Conservation (phyloP, 1,140 invertebrate genomes). For the Pectinophora gossypiella region DNA sequence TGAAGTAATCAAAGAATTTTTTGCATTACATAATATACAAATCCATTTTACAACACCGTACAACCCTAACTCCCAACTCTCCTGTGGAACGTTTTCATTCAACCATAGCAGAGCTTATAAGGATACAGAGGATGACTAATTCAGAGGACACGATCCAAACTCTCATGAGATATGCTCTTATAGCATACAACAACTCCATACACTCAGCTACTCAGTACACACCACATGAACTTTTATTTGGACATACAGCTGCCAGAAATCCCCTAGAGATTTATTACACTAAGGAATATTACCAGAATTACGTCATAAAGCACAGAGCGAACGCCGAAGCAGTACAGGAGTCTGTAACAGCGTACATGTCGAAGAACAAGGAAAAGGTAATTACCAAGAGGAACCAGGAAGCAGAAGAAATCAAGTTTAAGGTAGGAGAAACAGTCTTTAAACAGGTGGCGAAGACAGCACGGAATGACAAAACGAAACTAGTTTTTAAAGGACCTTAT, state of each 20-base stretch:
- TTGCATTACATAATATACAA: constrained; percentile 33
- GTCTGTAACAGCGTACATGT: constrained; percentile 9
- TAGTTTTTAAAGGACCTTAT: constrained; percentile 29
- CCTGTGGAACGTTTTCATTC: constrained; percentile 32
- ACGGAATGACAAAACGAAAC: constrained; percentile 24
- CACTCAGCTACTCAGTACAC: constrained; percentile 22
- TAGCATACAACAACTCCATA: constrained; percentile 25
- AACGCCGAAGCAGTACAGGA: constrained; percentile 20
- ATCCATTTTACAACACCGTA: constrained; percentile 40
- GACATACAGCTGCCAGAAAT: constrained; percentile 16
- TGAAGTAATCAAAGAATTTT: constrained; percentile 21
- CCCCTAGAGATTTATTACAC: constrained; percentile 2
- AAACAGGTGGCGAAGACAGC: constrained; percentile 29
- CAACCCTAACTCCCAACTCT: constrained; percentile 41
- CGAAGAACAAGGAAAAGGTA: constrained; percentile 25
- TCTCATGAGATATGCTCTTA: constrained; percentile 25
- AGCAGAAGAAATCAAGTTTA: constrained; percentile 18
- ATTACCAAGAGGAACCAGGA: constrained; percentile 18
- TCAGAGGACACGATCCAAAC: constrained; percentile 13
- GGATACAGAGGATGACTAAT: constrained; percentile 31
- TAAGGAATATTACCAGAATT: constrained; percentile 11
- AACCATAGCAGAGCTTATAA: constrained; percentile 31
- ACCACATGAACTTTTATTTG: constrained; percentile 18
- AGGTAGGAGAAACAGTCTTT: constrained; percentile 30
- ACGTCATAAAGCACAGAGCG: constrained; percentile 16